Conservation (phyloP, 2,888 invertebrate species). For the Augiades crinisus region DNA sequence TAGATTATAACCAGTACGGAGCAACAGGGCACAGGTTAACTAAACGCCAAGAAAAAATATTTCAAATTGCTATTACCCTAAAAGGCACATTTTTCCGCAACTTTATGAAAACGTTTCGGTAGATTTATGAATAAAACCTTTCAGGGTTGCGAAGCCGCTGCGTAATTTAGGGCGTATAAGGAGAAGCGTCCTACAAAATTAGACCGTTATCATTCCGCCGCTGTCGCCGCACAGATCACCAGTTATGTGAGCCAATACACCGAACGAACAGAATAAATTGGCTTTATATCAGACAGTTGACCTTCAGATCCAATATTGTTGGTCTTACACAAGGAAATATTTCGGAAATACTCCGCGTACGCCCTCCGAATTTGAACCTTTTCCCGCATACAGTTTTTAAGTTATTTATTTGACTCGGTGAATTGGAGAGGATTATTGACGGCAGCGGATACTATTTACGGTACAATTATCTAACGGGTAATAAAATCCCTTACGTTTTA, state of each 20-base stretch:
- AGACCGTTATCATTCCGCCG: slow-evolving; percentile 77
- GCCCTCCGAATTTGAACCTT: slow-evolving; percentile 46
- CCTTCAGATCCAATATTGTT: slow-evolving; percentile 78
- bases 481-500: slow-evolving; percentile 8
- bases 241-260: slow-evolving; percentile 78
- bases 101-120: slow-evolving; percentile 75
- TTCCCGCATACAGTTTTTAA: slow-evolving; percentile 37
- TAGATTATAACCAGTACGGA: slow-evolving; percentile 16
- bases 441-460: slow-evolving; percentile 28
- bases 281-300: slow-evolving; percentile 74
- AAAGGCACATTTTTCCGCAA: slow-evolving; percentile 65
- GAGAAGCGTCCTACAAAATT: slow-evolving; percentile 68
- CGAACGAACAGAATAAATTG: slow-evolving; percentile 76
- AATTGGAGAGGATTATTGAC: slow-evolving; percentile 26
- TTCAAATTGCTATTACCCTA: slow-evolving; percentile 52
- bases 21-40: slow-evolving; percentile 23
- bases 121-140: slow-evolving; percentile 81
- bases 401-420: slow-evolving; percentile 20
- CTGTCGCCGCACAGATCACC: slow-evolving; percentile 75
- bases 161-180: slow-evolving; percentile 74
- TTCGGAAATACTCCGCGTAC: slow-evolving; percentile 54
- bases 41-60: slow-evolving; percentile 38
- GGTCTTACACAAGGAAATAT: slow-evolving; percentile 65
- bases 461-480: slow-evolving; percentile 8
- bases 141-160: slow-evolving; percentile 70